phyloP scores from a whole-genome alignment of 2,113 vertebrate genomes.

The Tachysurus fulvidraco region DNA sequence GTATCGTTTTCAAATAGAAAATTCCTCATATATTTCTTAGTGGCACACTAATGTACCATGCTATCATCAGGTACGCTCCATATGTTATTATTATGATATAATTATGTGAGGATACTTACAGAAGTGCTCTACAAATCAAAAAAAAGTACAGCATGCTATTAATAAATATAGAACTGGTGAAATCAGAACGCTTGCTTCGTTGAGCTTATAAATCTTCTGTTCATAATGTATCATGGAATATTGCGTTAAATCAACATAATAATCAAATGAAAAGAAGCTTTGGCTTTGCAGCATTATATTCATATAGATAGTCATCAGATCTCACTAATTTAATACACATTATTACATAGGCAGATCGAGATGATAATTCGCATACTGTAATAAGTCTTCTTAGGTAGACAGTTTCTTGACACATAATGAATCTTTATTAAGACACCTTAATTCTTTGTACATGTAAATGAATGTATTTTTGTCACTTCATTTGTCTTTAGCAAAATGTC shows the following conservation, averaged over 20 bases:
- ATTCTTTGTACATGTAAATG: neutral
- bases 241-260: neutral
- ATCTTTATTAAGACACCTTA: neutral
- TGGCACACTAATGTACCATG: neutral
- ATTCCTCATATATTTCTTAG: neutral
- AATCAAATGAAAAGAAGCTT: neutral
- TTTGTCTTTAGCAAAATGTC: neutral
- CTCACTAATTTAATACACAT: neutral
- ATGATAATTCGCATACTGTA: neutral
- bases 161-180: neutral
- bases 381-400: neutral
- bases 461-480: neutral
- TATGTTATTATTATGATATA: neutral
- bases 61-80: neutral
- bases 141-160: neutral
- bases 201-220: neutral
- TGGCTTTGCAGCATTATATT: neutral
- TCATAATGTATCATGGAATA: neutral
- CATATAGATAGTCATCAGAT: neutral
- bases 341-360: neutral
- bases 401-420: constrained; percentile 3
- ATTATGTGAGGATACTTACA: neutral
- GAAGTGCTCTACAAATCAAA: neutral
- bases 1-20: neutral
- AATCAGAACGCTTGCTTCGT: neutral